Evolutionary conservation across 1,140 invertebrate species (phyloP).

Genomic region (Rhyzopertha dominica): DNA sequence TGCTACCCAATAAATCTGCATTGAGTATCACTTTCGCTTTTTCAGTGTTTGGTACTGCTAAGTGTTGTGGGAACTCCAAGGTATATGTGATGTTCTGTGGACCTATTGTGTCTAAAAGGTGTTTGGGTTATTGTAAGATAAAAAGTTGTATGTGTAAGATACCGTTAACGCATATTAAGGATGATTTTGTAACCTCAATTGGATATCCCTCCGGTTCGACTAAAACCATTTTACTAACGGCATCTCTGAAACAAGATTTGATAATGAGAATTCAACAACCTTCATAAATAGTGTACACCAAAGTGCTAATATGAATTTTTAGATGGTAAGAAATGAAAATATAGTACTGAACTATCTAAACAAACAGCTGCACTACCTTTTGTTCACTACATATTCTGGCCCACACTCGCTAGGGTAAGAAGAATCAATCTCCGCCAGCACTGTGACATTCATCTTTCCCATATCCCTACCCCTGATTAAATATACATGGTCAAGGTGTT

Average conservation of each 20-base stretch:
- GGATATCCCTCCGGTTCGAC: slow-evolving; percentile 58
- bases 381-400: slow-evolving; percentile 46
- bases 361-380: no score
- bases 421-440: slow-evolving; percentile 52
- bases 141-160: no score
- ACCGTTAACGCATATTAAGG: slow-evolving; percentile 53
- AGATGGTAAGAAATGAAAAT: no score
- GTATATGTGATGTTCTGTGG: slow-evolving; percentile 32
- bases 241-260: slow-evolving; percentile 45
- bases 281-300: neutral
- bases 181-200: slow-evolving; percentile 48
- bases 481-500: slow-evolving; percentile 50
- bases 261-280: slow-evolving; percentile 1
- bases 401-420: slow-evolving; percentile 48
- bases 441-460: slow-evolving; percentile 56
- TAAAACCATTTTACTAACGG: slow-evolving; percentile 50
- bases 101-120: slow-evolving; percentile 7
- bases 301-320: no score
- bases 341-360: no score
- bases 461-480: slow-evolving; percentile 49
- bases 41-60: slow-evolving; percentile 49
- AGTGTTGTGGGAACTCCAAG: slow-evolving; percentile 41
- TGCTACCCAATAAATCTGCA: slow-evolving; percentile 56
- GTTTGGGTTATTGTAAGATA: no score
- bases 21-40: slow-evolving; percentile 50